Conservation (phyloP, 2,888 invertebrate genomes). For the Toxonevra muliebris region DNA sequence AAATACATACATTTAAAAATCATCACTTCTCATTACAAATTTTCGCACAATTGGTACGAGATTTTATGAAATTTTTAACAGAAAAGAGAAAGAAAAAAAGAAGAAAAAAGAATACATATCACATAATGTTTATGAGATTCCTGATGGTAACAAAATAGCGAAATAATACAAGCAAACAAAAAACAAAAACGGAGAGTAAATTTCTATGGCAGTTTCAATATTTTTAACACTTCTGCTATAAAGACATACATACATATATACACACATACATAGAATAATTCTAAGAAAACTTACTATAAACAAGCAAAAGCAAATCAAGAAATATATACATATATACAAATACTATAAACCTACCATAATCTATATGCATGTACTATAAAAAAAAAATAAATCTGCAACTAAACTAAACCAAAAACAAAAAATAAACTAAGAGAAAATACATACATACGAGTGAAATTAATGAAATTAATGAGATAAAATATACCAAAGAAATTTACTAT, state of each 20-base stretch:
- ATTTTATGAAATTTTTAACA: too few relatives aligned
- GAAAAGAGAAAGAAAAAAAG: too few relatives aligned
- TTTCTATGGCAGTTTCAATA: too few relatives aligned
- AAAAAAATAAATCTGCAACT: not conserved
- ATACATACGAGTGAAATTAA: constrained; percentile 19
- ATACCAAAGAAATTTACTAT: not conserved
- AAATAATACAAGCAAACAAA: too few relatives aligned
- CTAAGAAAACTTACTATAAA: constrained; percentile 20
- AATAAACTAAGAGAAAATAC: constrained; percentile 6
- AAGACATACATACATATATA: constrained; percentile 31
- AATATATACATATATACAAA: constrained; percentile 25
- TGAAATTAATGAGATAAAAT: constrained; percentile 8
- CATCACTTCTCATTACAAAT: too few relatives aligned
- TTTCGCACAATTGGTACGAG: too few relatives aligned
- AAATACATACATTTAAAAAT: too few relatives aligned
- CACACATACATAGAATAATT: constrained; percentile 19
- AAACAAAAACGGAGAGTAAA: too few relatives aligned
- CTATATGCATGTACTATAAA: not conserved
- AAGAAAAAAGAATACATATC: too few relatives aligned
- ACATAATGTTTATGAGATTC: too few relatives aligned
- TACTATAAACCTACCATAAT: constrained; percentile 27
- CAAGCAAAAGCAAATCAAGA: not conserved
- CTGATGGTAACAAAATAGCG: too few relatives aligned
- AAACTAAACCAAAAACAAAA: constrained; percentile 11
- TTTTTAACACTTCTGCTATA: not conserved